Percentiles rank a stretch among this genome's conserved stretches.
Conservation (phyloP, 2,113 vertebrate species). For the Rafetus swinhoei region DNA sequence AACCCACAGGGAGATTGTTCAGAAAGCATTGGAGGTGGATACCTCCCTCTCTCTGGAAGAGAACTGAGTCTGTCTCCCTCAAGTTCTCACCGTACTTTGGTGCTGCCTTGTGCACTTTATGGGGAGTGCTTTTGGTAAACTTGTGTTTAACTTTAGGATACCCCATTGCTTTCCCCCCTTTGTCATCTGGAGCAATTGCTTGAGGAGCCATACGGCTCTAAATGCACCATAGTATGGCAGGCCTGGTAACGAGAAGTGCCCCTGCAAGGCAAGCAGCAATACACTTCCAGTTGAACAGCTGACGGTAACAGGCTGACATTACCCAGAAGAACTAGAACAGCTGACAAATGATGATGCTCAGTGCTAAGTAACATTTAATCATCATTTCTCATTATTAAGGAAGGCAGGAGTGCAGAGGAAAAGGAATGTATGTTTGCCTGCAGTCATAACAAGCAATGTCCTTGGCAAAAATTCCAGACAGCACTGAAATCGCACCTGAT, state of each 20-base stretch:
- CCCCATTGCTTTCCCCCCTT: neutral
- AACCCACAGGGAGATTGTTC: neutral
- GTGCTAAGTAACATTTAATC: conserved; percentile 7
- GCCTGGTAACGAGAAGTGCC: neutral
- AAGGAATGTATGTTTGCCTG: neutral
- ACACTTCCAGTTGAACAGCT: conserved; percentile 24
- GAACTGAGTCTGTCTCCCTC: neutral
- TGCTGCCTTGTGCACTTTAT: neutral
- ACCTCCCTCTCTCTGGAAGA: neutral
- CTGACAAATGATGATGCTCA: neutral
- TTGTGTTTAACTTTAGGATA: conserved; percentile 25
- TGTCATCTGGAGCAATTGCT: neutral
- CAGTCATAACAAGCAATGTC: neutral
- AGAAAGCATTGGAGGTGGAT: neutral
- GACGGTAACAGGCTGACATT: neutral
- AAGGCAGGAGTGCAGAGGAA: neutral
- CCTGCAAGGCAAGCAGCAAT: neutral
- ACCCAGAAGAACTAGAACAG: neutral
- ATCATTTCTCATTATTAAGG: neutral
- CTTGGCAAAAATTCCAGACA: neutral
- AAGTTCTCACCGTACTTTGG: neutral
- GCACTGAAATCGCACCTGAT: fast-evolving
- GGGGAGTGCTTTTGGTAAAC: conserved; percentile 19
- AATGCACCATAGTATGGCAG: neutral
- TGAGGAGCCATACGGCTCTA: neutral